Evolutionary conservation across 2,797 vertebrate genomes (phyloP).

Genomic region (Sebastes alutus): DNA sequence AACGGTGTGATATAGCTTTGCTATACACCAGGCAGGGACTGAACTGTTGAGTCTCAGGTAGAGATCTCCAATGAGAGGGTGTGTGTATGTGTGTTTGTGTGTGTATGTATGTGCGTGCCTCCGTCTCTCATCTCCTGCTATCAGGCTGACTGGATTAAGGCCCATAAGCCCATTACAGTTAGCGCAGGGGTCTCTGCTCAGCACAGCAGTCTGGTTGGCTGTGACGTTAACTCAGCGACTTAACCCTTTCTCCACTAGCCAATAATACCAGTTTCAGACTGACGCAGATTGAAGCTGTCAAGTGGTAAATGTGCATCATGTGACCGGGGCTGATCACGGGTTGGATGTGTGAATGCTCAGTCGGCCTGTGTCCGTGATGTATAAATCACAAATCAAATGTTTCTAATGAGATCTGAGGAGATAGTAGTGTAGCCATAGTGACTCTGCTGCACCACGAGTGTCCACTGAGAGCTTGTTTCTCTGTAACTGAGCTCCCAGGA

Average conservation of each 20-base stretch:
- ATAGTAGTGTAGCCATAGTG: neutral
- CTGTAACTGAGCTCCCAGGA: slow-evolving; percentile 12
- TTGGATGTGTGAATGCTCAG: neutral
- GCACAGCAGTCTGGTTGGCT: slow-evolving; percentile 32
- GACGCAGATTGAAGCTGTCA: neutral
- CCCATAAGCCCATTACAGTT: slow-evolving; percentile 75
- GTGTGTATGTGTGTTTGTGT: slow-evolving; percentile 16
- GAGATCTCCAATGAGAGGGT: neutral
- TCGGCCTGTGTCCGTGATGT: neutral
- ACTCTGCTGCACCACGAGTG: neutral
- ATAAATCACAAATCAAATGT: neutral
- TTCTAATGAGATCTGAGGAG: neutral
- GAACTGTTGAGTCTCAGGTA: neutral
- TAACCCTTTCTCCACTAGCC: slow-evolving; percentile 18
- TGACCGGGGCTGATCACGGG: neutral
- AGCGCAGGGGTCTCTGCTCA: slow-evolving; percentile 48
- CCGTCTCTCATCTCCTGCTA: slow-evolving; percentile 9
- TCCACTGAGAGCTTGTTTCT: slow-evolving; percentile 14
- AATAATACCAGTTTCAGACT: neutral
- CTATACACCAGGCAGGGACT: neutral
- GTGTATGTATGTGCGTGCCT: neutral
- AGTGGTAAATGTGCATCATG: neutral
- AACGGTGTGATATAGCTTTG: neutral
- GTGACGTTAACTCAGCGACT: neutral
- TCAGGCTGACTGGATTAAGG: slow-evolving; percentile 66